Conservation (phyloP, 2,113 vertebrate species). For the Phalacrocorax brasilianus region DNA sequence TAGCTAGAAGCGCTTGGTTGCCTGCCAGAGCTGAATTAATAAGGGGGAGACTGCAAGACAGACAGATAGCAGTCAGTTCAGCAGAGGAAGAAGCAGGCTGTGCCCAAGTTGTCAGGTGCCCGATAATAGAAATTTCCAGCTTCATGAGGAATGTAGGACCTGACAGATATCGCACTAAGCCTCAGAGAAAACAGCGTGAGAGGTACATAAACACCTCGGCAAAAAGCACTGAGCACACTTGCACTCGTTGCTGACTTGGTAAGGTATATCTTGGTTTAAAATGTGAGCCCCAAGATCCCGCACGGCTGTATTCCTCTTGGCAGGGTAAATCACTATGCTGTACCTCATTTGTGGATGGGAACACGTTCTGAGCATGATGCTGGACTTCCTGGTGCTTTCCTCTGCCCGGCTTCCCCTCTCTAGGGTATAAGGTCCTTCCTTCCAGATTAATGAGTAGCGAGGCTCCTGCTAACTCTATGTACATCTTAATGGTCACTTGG, state of each 20-base stretch:
- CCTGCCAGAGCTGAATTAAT: conserved; percentile 12
- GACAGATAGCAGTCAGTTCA: neutral
- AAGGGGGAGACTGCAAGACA: neutral
- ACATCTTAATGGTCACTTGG: neutral
- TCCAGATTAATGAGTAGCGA: neutral
- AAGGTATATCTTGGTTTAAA: neutral
- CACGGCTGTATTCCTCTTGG: neutral
- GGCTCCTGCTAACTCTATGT: neutral
- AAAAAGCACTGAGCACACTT: neutral
- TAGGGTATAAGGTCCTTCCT: neutral
- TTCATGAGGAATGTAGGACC: neutral
- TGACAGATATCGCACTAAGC: neutral
- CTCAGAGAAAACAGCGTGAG: neutral
- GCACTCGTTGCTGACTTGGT: neutral
- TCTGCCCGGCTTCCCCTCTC: neutral
- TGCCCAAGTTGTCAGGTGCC: neutral
- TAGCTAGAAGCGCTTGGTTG: neutral
- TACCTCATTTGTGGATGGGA: neutral
- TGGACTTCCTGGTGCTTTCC: neutral
- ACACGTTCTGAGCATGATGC: rapidly evolving
- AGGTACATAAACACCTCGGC: neutral
- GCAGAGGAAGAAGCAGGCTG: neutral
- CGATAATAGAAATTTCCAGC: neutral
- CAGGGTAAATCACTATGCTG: neutral
- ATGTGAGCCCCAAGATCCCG: rapidly evolving